These are phyloP conservation scores for Drymodes brunneopygia DNA, from an alignment of 2,113 vertebrate genomes.

Conservation along the genomic window DNA sequence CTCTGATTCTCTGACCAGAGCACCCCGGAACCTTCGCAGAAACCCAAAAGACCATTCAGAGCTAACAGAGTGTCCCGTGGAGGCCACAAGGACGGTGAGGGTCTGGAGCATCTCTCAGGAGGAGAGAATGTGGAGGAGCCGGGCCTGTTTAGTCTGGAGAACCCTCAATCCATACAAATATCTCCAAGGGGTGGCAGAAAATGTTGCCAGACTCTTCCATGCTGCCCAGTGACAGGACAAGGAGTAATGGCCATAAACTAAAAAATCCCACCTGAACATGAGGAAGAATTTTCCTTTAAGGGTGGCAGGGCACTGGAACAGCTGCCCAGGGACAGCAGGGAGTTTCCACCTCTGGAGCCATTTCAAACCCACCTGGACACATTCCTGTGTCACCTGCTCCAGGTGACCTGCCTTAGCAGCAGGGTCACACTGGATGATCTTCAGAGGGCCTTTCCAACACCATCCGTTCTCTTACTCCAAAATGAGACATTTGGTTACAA, in stretches of 20 bases:
- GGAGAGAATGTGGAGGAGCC: neutral
- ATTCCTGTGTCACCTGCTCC: neutral
- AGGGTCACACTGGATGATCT: too few species aligned
- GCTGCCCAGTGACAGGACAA: neutral
- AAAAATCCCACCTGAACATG: neutral
- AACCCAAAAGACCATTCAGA: accelerated
- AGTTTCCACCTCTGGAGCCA: neutral
- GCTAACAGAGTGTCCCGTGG: neutral
- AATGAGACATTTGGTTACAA: neutral
- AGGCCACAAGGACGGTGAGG: neutral
- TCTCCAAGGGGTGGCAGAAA: neutral
- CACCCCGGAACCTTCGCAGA: neutral
- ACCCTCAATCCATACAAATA: neutral
- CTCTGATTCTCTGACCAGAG: neutral
- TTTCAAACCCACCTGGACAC: neutral
- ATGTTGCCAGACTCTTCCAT: neutral
- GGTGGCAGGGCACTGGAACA: neutral
- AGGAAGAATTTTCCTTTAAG: too few species aligned
- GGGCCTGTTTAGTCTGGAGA: too few species aligned
- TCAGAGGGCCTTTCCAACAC: neutral
- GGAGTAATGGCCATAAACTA: neutral
- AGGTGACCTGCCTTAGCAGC: neutral
- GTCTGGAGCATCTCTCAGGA: neutral
- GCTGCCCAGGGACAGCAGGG: neutral
- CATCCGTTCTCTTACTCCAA: neutral